Evolutionary conservation across 2,888 invertebrate species (phyloP).

Genomic region (Meta bourneti): DNA sequence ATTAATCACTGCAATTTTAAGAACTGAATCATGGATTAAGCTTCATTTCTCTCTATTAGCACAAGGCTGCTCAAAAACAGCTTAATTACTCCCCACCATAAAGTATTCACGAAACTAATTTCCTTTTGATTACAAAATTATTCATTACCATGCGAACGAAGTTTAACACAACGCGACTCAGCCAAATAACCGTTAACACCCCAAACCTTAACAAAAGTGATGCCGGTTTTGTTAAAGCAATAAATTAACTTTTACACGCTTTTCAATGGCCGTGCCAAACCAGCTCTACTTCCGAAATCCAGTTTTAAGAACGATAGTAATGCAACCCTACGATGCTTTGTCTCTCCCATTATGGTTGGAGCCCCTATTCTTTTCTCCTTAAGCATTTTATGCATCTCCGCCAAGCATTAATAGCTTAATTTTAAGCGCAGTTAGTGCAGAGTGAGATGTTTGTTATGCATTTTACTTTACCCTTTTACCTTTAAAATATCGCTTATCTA

Average conservation of each 20-base stretch:
- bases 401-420: slow-evolving; percentile 59
- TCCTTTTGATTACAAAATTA: neutral
- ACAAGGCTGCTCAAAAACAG: too few species aligned
- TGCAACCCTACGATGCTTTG: slow-evolving; percentile 39
- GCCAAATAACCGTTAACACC: slow-evolving; percentile 2
- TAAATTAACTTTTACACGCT: slow-evolving; percentile 47
- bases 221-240: slow-evolving; percentile 6
- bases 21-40: too few species aligned
- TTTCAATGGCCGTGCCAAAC: slow-evolving; percentile 24
- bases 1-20: too few species aligned
- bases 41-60: too few species aligned
- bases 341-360: slow-evolving; percentile 20
- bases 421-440: slow-evolving; percentile 43
- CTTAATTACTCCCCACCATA: too few species aligned
- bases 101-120: too few species aligned
- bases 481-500: slow-evolving; percentile 67
- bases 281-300: neutral
- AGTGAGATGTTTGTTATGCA: slow-evolving; percentile 42
- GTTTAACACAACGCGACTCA: slow-evolving; percentile 2
- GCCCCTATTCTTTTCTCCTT: slow-evolving; percentile 51
- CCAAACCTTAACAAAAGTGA: neutral
- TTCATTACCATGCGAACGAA: neutral
- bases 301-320: slow-evolving; percentile 49
- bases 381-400: slow-evolving; percentile 55
- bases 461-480: slow-evolving; percentile 32